Evolutionary conservation across 2,113 vertebrate genomes (phyloP).

Genomic region (Platichthys flesus): DNA sequence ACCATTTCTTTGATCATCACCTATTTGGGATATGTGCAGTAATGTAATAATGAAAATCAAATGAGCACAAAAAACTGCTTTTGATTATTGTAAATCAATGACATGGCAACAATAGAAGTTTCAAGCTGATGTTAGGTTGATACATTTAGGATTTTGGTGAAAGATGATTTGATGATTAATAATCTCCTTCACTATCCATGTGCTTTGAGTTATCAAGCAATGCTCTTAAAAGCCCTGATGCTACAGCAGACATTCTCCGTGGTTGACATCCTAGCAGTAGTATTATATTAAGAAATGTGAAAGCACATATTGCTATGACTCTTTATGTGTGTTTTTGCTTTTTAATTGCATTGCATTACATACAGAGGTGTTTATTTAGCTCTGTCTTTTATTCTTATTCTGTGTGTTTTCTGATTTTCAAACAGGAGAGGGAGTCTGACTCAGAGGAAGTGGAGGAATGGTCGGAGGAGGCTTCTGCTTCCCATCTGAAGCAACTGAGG

Average conservation of each 20-base stretch:
- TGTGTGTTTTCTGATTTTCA: conserved; percentile 27
- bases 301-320: background rate
- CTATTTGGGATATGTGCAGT: too few relatives aligned
- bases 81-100: background rate
- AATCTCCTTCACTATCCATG: background rate
- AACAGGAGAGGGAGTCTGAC: conserved; percentile 65
- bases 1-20: too few relatives aligned
- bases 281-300: background rate
- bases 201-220: background rate
- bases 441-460: conserved; percentile 50
- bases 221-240: background rate
- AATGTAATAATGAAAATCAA: too few relatives aligned
- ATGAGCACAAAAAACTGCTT: too few relatives aligned
- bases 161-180: background rate
- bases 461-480: conserved; percentile 55
- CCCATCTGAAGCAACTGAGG: conserved; percentile 70
- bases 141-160: background rate
- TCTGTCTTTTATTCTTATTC: background rate
- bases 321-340: too few relatives aligned
- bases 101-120: background rate
- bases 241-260: too few relatives aligned
- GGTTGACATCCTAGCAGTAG: background rate
- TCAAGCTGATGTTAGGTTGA: background rate
- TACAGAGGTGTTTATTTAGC: background rate
- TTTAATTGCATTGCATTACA: too few relatives aligned